These are phyloP conservation scores for Lepidurus arcticus DNA, from an alignment of 1,140 invertebrate genomes.

Conservation along the genomic window DNA sequence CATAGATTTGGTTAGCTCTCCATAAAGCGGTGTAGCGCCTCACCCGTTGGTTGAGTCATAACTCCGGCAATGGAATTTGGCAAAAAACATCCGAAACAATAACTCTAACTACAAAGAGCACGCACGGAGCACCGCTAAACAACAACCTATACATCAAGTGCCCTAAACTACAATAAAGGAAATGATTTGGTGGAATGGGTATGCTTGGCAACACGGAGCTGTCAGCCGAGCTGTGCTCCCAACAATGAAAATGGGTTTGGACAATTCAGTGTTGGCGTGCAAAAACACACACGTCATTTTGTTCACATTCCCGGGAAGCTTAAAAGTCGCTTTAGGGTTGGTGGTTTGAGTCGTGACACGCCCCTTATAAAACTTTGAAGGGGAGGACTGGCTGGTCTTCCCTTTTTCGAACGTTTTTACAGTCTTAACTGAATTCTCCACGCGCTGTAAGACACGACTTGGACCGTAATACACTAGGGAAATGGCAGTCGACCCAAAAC, in stretches of 20 bases:
- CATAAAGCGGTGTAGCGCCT: too few relatives aligned
- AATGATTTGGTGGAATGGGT: too few relatives aligned
- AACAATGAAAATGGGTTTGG: neutral
- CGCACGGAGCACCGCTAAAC: too few relatives aligned
- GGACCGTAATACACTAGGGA: conserved; percentile 5
- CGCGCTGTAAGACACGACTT: neutral
- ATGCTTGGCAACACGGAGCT: neutral
- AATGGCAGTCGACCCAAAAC: conserved; percentile 1
- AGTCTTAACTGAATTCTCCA: neutral
- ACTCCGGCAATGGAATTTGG: too few relatives aligned
- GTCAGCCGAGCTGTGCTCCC: neutral
- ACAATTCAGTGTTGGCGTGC: neutral
- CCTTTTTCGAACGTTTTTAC: neutral
- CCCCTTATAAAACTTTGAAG: neutral
- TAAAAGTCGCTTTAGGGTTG: neutral
- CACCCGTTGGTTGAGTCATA: too few relatives aligned
- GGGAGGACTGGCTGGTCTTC: neutral
- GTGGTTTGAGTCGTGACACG: neutral
- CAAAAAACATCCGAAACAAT: too few relatives aligned
- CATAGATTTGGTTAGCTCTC: too few relatives aligned
- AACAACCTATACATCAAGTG: too few relatives aligned
- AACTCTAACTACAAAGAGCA: too few relatives aligned
- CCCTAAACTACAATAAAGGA: too few relatives aligned
- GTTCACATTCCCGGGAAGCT: neutral
- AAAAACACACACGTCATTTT: neutral